These are phyloP conservation scores for Malacosoma neustria DNA, from an alignment of 2,888 invertebrate species.

Conservation along the genomic window DNA sequence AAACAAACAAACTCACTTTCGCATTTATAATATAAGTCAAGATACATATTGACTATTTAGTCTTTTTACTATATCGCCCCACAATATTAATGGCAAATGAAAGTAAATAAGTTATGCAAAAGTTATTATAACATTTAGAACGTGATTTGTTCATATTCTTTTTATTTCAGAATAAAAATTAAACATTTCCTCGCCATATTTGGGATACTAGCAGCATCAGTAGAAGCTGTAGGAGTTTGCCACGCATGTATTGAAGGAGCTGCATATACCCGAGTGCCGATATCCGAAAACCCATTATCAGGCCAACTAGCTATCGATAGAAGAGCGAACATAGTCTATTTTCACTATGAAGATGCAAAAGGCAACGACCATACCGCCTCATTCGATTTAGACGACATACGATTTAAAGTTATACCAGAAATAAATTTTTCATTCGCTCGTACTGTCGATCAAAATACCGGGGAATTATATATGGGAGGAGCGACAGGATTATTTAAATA, in stretches of 20 bases:
- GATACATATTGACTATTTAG: no score
- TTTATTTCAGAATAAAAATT: slow-evolving; percentile 9
- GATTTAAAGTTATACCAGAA: slow-evolving; percentile 28
- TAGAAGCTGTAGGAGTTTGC: slow-evolving; percentile 21
- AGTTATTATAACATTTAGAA: no score
- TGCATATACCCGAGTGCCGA: slow-evolving; percentile 36
- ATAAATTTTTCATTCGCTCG: slow-evolving; percentile 43
- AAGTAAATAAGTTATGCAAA: no score
- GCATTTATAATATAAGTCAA: no score
- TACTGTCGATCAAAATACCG: slow-evolving; percentile 36
- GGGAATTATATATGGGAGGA: slow-evolving; percentile 41
- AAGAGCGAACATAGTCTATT: slow-evolving; percentile 37
- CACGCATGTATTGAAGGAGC: slow-evolving; percentile 44
- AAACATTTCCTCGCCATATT: neutral
- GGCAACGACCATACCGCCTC: slow-evolving; percentile 34
- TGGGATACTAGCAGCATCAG: neutral
- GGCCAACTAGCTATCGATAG: slow-evolving; percentile 50
- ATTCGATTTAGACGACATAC: slow-evolving; percentile 37
- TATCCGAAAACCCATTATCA: slow-evolving; percentile 35
- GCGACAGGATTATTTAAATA: slow-evolving; percentile 39
- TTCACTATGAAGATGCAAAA: slow-evolving; percentile 36
- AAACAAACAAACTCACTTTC: no score
- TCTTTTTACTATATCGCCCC: no score
- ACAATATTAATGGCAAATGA: no score
- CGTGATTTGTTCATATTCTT: no score